Percentiles rank a stretch among this genome's conserved stretches.
Conservation (phyloP, 2,113 vertebrate species). For the Cochlearius cochlearius region DNA sequence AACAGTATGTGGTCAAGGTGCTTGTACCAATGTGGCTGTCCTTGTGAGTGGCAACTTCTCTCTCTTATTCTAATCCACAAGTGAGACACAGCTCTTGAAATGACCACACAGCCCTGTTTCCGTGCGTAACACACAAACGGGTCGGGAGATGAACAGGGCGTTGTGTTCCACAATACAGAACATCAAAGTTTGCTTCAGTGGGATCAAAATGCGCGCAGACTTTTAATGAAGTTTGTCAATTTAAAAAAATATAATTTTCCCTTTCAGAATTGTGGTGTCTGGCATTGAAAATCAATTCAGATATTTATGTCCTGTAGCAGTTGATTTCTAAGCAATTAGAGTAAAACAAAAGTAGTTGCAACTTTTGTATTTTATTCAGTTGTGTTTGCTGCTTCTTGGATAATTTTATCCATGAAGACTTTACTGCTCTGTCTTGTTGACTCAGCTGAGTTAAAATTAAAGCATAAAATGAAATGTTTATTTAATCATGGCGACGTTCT, state of each 20-base stretch:
- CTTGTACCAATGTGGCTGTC: neutral
- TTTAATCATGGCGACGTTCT: slow-evolving; percentile 32
- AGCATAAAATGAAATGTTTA: slow-evolving; percentile 64
- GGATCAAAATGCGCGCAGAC: neutral
- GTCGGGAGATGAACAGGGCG: neutral
- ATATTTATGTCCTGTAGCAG: slow-evolving; percentile 52
- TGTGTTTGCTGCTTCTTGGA: slow-evolving; percentile 22
- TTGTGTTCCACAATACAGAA: neutral
- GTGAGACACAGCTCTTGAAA: neutral
- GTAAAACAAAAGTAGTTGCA: slow-evolving; percentile 46
- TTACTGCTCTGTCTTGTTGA: slow-evolving; percentile 31
- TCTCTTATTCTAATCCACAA: neutral
- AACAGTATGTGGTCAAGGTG: neutral
- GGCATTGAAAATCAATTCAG: slow-evolving; percentile 42
- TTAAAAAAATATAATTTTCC: neutral
- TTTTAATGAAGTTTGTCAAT: neutral
- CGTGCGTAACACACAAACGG: neutral
- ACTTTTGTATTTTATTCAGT: slow-evolving; percentile 40
- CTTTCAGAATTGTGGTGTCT: slow-evolving; percentile 34
- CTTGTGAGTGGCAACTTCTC: neutral
- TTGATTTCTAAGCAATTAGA: slow-evolving; percentile 40
- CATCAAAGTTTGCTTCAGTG: neutral
- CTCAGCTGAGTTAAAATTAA: slow-evolving; percentile 63
- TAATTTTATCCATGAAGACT: slow-evolving; percentile 57
- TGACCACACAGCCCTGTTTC: neutral